Base-by-base conservation (phyloP, 2,888 invertebrate genomes). In the Drosophila paranaensis region DNA sequence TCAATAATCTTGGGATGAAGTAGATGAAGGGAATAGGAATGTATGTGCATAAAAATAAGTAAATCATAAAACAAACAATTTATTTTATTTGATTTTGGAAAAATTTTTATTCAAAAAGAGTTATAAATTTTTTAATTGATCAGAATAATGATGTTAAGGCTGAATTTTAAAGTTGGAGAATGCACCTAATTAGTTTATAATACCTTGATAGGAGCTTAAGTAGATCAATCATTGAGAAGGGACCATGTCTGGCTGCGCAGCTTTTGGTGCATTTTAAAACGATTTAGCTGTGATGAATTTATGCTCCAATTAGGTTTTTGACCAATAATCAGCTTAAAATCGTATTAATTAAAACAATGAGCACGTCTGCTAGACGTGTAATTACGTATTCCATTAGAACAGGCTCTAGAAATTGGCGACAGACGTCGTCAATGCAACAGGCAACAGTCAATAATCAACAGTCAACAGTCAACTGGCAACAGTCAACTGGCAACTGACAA, bases 311-410 rank as follows among this genome's bases (percentile, higher is more conserved):
- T 79, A 60, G 56, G 60, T 13, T 25, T 45, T 62, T 48, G 54
- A 33, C 39, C 57, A 66, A 54, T 56, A 51, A 68, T 56, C 58
- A 71, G 89, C 84, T 84, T 84, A 89, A 89, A 84, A 84, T 83
- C 84, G 42, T 83, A 84, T 84, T 81, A 69, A 84, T 86, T 76
- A 88, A 50, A 58, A 55, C 53, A 50, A 60, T 70, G 78, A 69
- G 84, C 16, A 50, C 48, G 69, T 69, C 78, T 63, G 45, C 43
- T 46, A 35, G 40, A 69, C 42, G 37, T 60, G 78, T 69, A 74
- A 85, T 80, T 88, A 77, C 35, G 45, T 63, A 82, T 82, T 88
- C 81, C 72, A 88, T 84, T 78, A 73, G 50, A 55, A 50, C 25
- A 43, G 39, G 60, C 68, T 71, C 51, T 51, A 27, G 8, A 16